Evolutionary conservation across 2,888 invertebrate genomes (phyloP), one percentile per base, ranked within the genome.

Genomic region (Nudaria mundana): DNA sequence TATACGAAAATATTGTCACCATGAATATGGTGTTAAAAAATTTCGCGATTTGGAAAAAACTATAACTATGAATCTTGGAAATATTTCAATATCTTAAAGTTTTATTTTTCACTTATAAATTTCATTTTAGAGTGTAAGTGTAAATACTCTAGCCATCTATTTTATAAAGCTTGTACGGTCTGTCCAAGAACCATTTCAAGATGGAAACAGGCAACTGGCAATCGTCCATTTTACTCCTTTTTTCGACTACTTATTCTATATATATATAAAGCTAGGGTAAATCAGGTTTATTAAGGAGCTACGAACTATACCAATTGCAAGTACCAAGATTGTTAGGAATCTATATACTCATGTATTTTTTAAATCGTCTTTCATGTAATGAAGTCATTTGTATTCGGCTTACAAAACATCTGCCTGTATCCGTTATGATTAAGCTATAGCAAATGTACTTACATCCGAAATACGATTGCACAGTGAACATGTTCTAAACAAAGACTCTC

Each of bases 221-320:
- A 25, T 7, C n/a, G 20, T 51, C 59, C 56, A 59, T 46, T 33
- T 31, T 12, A n/a, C n/a, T n/a, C n/a, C n/a, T n/a, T n/a, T n/a
- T n/a, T n/a, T n/a, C n/a, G n/a, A n/a, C n/a, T n/a, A n/a, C n/a
- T n/a, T n/a, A n/a, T n/a, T n/a, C n/a, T n/a, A n/a, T n/a, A n/a
- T n/a, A n/a, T n/a, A n/a, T n/a, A n/a, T n/a, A 44, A 44, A 31
- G 30, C 45, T 43, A 33, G 40, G 44, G 50, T 37, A 57, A 44
- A 56, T 60, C 57, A 54, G 57, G 32, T 28, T 36, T 29, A 32
- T 40, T 46, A 40, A 16, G 18, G 28, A 35, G 11, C 26, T 23
- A 7, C 25, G 10, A 25, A 20, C 23, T 11, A 24, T 23, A 34
- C 39, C 37, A 28, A 7, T 16, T 26, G 12, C 33, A 37, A 33